phyloP scores from a whole-genome alignment of 2,797 vertebrate species.

The Ctenochaetus hawaiiensis region DNA sequence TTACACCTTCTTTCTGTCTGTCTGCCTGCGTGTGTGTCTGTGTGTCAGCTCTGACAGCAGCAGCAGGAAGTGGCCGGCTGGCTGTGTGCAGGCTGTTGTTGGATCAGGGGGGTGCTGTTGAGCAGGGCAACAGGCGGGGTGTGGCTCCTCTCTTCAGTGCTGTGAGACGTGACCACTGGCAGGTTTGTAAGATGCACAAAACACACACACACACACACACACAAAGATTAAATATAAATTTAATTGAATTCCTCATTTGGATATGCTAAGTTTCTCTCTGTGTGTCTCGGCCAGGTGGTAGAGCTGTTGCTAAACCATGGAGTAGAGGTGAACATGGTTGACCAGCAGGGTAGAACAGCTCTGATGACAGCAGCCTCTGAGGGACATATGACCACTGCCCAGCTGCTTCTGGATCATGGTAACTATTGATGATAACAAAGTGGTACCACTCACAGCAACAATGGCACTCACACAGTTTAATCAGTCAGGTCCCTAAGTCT shows the following conservation, averaged over 20 bases:
- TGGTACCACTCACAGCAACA: not conserved
- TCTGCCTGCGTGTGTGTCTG: conserved; percentile 10
- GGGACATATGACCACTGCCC: conserved; percentile 91
- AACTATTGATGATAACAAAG: conserved; percentile 24
- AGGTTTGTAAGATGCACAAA: conserved; percentile 81
- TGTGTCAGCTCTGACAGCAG: conserved; percentile 73
- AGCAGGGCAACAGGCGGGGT: conserved; percentile 87
- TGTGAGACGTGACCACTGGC: conserved; percentile 92
- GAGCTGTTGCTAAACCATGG: conserved; percentile 92
- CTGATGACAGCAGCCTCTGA: conserved; percentile 97
- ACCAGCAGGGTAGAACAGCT: conserved; percentile 94
- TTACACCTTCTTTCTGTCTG: not conserved
- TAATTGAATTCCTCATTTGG: not conserved
- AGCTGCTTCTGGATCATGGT: conserved; percentile 95
- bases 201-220: not conserved
- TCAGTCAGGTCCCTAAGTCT: too few species aligned
- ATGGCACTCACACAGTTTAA: too few species aligned
- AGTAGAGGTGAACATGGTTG: conserved; percentile 92
- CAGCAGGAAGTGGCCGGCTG: conserved; percentile 71
- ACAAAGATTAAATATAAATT: not conserved
- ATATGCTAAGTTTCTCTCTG: not conserved
- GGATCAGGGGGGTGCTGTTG: conserved; percentile 85
- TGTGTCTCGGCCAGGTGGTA: conserved; percentile 87
- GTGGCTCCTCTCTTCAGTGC: conserved; percentile 89
- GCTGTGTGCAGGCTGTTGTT: conserved; percentile 83